phyloP scores from a whole-genome alignment of 1,140 invertebrate species.

The Gerris buenoi region DNA sequence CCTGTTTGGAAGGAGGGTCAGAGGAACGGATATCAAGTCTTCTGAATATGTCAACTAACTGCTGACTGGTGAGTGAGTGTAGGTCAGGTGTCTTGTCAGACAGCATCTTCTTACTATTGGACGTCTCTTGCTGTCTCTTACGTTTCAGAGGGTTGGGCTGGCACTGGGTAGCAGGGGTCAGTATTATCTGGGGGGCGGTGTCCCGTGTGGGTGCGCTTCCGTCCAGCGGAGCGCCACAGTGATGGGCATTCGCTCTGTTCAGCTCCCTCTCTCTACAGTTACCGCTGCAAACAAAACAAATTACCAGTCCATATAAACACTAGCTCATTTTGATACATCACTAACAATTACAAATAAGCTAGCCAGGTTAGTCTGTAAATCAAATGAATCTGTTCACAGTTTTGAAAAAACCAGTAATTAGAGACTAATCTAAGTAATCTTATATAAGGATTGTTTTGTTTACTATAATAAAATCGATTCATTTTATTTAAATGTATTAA shows the following conservation, averaged over 20 bases:
- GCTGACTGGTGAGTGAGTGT: neutral
- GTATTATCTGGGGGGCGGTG: neutral
- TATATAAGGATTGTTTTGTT: too few relatives aligned
- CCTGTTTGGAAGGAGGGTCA: neutral
- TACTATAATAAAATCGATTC: too few relatives aligned
- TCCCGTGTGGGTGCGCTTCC: neutral
- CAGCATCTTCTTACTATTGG: conserved; percentile 3
- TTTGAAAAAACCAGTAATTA: too few relatives aligned
- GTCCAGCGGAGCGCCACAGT: neutral
- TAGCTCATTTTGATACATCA: too few relatives aligned
- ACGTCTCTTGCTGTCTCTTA: neutral
- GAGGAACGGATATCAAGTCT: neutral
- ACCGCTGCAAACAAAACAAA: too few relatives aligned
- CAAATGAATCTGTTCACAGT: too few relatives aligned
- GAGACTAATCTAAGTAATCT: too few relatives aligned
- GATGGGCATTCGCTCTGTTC: neutral
- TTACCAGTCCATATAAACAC: too few relatives aligned
- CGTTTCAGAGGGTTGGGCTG: conserved; percentile 1
- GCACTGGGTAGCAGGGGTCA: neutral
- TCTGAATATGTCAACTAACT: neutral
- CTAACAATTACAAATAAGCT: too few relatives aligned
- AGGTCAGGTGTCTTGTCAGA: neutral
- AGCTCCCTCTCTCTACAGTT: neutral
- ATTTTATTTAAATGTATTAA: too few relatives aligned
- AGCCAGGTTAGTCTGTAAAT: too few relatives aligned